These are phyloP conservation scores for Anagrus nilaparvatae DNA, from an alignment of 1,140 invertebrate genomes.

Conservation along the genomic window DNA sequence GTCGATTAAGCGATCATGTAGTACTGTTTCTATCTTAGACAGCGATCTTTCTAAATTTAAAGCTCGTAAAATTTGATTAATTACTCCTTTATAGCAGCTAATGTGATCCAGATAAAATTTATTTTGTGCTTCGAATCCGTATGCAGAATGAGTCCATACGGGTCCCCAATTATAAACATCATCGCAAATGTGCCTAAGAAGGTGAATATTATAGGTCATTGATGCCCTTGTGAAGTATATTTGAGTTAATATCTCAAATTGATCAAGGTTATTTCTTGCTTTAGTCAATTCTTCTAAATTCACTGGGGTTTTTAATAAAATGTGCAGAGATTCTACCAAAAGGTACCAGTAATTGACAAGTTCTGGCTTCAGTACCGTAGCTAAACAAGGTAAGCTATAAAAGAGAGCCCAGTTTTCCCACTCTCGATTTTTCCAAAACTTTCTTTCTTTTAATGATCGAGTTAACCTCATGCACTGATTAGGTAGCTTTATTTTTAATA, in stretches of 20 bases:
- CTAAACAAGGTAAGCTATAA: constrained; percentile 8
- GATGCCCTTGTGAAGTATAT: neutral
- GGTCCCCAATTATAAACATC: constrained; percentile 7
- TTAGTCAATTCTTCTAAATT: neutral
- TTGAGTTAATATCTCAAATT: constrained; percentile 1
- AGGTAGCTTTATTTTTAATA: neutral
- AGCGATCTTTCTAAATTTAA: neutral
- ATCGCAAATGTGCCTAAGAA: neutral
- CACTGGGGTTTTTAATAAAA: neutral
- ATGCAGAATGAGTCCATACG: constrained; percentile 1
- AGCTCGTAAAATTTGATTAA: neutral
- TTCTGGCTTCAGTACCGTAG: neutral
- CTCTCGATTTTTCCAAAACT: neutral
- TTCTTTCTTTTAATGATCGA: neutral
- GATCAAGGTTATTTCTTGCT: neutral
- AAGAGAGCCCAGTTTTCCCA: constrained; percentile 6
- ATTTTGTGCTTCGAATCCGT: constrained; percentile 2
- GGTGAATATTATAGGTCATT: constrained; percentile 8
- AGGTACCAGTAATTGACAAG: constrained; percentile 1
- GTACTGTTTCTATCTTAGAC: too few species aligned
- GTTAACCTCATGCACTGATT: constrained; percentile 1
- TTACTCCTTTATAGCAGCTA: constrained; percentile 6
- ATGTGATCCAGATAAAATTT: neutral
- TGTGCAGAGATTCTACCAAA: constrained; percentile 2
- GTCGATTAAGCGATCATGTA: too few species aligned